Conservation (phyloP, 2,113 vertebrate genomes). For the Patagioenas fasciata region DNA sequence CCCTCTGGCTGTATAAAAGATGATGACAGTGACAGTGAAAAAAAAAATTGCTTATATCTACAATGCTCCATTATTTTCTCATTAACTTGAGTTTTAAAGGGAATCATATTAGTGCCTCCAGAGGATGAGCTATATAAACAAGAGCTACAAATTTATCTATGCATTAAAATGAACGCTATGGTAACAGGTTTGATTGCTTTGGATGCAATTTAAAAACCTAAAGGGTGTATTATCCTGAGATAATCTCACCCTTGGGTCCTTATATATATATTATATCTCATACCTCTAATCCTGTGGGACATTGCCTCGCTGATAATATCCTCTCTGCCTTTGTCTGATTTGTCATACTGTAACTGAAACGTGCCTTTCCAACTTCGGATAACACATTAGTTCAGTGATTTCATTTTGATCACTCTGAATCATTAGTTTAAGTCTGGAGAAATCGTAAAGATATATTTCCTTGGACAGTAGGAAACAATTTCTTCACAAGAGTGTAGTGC, state of each 20-base stretch:
- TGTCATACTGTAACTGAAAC: not conserved
- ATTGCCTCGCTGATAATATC: constrained; percentile 32
- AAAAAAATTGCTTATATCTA: constrained; percentile 52
- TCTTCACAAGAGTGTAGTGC: not conserved
- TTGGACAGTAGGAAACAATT: not conserved
- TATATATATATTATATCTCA: constrained; percentile 34
- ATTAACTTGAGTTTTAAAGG: constrained; percentile 68
- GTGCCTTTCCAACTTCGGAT: not conserved
- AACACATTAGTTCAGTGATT: not conserved
- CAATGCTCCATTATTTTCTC: constrained; percentile 72
- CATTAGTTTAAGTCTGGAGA: not conserved
- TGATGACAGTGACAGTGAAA: constrained; percentile 39
- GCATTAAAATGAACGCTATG: constrained; percentile 65
- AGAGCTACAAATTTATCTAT: constrained; percentile 58
- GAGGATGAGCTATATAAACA: constrained; percentile 59
- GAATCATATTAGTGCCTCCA: constrained; percentile 66
- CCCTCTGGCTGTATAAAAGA: constrained; percentile 53
- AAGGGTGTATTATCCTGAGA: constrained; percentile 52
- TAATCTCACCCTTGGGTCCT: constrained; percentile 48
- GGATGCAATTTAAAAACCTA: constrained; percentile 57
- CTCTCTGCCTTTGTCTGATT: not conserved
- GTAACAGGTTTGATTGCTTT: constrained; percentile 63
- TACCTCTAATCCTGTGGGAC: constrained; percentile 42
- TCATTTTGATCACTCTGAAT: not conserved
- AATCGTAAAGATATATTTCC: not conserved